Conservation (phyloP, 2,797 vertebrate genomes). For the Helicolenus hilgendorfi region DNA sequence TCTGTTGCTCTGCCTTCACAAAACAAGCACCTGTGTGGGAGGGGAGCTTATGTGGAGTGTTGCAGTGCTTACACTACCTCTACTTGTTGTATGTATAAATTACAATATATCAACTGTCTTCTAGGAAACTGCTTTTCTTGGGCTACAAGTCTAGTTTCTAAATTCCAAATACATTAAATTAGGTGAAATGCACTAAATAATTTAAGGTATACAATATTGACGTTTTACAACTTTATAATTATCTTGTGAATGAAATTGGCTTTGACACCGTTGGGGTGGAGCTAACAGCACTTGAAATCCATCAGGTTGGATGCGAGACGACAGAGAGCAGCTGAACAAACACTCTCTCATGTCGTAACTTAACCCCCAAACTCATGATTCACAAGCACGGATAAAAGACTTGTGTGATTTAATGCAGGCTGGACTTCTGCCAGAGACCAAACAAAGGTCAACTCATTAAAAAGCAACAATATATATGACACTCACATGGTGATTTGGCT, state of each 20-base stretch:
- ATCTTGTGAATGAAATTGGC: not conserved
- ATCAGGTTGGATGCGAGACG: not conserved
- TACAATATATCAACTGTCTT: constrained; percentile 30
- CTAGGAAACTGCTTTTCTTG: constrained; percentile 8
- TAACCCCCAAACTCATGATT: constrained; percentile 46
- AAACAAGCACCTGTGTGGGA: constrained; percentile 59
- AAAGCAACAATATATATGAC: constrained; percentile 13
- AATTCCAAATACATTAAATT: not conserved
- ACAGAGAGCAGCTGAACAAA: constrained; percentile 70
- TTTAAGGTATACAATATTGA: not conserved
- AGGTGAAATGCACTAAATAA: not conserved
- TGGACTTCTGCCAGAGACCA: constrained; percentile 19
- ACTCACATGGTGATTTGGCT: not conserved
- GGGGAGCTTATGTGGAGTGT: constrained; percentile 59
- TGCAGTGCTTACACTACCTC: constrained; percentile 41
- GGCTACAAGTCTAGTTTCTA: not conserved
- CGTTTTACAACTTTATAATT: not conserved
- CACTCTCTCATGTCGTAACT: constrained; percentile 48
- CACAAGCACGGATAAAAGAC: constrained; percentile 24
- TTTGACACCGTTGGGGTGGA: not conserved
- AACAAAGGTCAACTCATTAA: constrained; percentile 32
- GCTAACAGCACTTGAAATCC: constrained; percentile 4
- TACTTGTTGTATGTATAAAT: constrained; percentile 14
- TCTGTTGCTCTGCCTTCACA: constrained; percentile 31
- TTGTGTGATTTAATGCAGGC: constrained; percentile 21